Percentiles rank a stretch among this genome's conserved stretches.
Conservation (phyloP, 2,797 vertebrate species). For the Anableps anableps region DNA sequence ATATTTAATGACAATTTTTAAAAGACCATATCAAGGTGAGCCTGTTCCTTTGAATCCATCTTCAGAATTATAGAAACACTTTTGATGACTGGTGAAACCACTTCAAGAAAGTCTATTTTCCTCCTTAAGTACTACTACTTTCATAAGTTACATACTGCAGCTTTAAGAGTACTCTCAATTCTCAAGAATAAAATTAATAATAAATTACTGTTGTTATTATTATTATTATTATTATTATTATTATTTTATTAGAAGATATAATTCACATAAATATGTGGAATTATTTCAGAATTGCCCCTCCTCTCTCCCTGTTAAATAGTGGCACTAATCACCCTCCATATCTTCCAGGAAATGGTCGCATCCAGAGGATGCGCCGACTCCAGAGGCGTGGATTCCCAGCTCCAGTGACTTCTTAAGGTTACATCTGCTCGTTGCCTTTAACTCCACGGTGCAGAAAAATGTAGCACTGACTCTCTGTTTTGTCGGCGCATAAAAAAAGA, state of each 20-base stretch:
- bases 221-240: background rate
- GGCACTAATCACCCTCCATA: conserved; percentile 61
- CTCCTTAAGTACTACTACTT: too few relatives aligned
- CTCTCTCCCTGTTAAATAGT: background rate
- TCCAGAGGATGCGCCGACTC: conserved; percentile 52
- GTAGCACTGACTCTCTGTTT: conserved; percentile 30
- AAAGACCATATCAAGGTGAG: too few relatives aligned
- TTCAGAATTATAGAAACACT: too few relatives aligned
- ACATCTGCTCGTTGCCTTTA: conserved; percentile 52
- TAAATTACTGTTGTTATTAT: background rate
- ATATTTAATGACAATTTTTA: too few relatives aligned
- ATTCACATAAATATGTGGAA: background rate
- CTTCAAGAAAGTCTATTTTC: too few relatives aligned
- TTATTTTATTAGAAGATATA: background rate
- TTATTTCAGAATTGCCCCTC: background rate
- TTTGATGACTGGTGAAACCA: too few relatives aligned
- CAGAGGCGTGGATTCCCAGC: conserved; percentile 75
- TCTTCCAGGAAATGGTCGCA: conserved; percentile 43
- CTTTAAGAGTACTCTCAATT: too few relatives aligned
- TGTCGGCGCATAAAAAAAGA: conserved; percentile 31
- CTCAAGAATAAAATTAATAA: background rate
- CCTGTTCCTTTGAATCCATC: too few relatives aligned
- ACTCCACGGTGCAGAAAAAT: conserved; percentile 40
- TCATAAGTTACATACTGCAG: too few relatives aligned
- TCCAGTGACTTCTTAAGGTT: conserved; percentile 30